phyloP scores from a whole-genome alignment of 2,113 vertebrate species.

The Pholis gunnellus region DNA sequence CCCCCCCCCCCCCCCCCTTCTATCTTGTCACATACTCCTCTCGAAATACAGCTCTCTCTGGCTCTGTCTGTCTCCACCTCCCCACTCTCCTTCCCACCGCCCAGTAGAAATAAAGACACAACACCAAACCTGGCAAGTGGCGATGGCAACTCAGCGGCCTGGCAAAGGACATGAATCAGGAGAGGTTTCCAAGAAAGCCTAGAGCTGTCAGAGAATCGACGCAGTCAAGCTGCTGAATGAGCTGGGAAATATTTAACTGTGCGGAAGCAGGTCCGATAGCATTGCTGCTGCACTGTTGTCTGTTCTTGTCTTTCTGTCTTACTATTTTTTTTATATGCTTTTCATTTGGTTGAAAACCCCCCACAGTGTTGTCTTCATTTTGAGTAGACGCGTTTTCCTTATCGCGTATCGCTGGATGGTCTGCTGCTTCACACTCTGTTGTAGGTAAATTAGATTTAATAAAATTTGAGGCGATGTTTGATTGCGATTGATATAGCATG shows the following conservation, averaged over 20 bases:
- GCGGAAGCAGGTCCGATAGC: slow-evolving; percentile 29
- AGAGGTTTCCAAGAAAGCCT: slow-evolving; percentile 69
- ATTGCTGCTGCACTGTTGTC: background rate
- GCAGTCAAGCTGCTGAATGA: slow-evolving; percentile 47
- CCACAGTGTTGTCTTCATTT: background rate
- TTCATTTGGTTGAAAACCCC: slow-evolving; percentile 7
- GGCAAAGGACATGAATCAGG: slow-evolving; percentile 64
- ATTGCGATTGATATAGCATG: slow-evolving; percentile 14
- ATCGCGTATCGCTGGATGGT: background rate
- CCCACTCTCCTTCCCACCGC: background rate
- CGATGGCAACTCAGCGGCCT: slow-evolving; percentile 58
- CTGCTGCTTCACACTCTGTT: slow-evolving; percentile 13
- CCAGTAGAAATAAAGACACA: slow-evolving; percentile 66
- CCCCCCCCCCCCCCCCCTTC: too few species aligned
- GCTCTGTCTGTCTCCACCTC: slow-evolving; percentile 22
- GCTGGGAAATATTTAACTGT: slow-evolving; percentile 44
- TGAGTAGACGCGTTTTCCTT: background rate
- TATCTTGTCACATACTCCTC: slow-evolving; percentile 50
- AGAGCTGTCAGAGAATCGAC: slow-evolving; percentile 64
- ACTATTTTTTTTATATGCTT: background rate
- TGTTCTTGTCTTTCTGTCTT: background rate
- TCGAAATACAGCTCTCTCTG: slow-evolving; percentile 33
- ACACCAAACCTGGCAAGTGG: slow-evolving; percentile 65
- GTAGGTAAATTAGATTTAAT: slow-evolving; percentile 27
- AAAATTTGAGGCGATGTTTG: slow-evolving; percentile 13